Evolutionary conservation across 2,888 invertebrate genomes (phyloP).

Genomic region (Cosmia trapezina): DNA sequence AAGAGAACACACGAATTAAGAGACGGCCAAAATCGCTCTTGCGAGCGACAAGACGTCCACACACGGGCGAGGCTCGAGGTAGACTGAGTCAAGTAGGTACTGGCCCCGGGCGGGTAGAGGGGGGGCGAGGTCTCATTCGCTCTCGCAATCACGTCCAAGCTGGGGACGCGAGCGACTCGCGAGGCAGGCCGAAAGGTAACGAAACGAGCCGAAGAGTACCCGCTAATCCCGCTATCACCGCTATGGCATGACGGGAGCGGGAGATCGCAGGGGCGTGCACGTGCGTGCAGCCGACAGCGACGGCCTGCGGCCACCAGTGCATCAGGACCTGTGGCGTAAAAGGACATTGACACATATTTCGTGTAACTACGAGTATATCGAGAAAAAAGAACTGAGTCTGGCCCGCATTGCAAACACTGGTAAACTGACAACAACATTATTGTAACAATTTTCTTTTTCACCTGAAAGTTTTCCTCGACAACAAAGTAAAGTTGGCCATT

Average conservation of each 20-base stretch:
- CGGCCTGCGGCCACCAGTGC: constrained; percentile 46
- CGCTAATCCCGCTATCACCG: constrained; percentile 81
- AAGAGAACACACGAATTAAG: constrained; percentile 83
- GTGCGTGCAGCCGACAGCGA: constrained; percentile 61
- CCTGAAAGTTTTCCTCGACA: constrained; percentile 13
- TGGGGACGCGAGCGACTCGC: constrained; percentile 80
- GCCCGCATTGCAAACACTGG: not conserved
- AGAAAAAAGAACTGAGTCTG: constrained; percentile 3
- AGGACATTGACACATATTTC: constrained; percentile 60
- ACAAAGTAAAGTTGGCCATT: constrained; percentile 18
- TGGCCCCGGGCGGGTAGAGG: constrained; percentile 77
- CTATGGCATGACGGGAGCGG: constrained; percentile 69
- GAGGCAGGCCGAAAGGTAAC: constrained; percentile 79
- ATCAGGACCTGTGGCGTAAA: constrained; percentile 51
- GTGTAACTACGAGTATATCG: too few species aligned
- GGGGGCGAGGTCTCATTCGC: constrained; percentile 76
- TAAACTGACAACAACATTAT: not conserved
- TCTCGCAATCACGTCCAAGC: constrained; percentile 81
- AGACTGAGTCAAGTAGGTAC: constrained; percentile 79
- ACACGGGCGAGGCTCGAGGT: constrained; percentile 75
- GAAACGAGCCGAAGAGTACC: constrained; percentile 76
- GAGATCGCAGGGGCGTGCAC: constrained; percentile 68
- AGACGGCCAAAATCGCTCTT: constrained; percentile 78
- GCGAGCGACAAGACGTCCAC: constrained; percentile 71
- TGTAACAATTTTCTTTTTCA: constrained; percentile 6